Evolutionary conservation across 1,140 invertebrate species (phyloP).

Genomic region (Drosophila sp.): DNA sequence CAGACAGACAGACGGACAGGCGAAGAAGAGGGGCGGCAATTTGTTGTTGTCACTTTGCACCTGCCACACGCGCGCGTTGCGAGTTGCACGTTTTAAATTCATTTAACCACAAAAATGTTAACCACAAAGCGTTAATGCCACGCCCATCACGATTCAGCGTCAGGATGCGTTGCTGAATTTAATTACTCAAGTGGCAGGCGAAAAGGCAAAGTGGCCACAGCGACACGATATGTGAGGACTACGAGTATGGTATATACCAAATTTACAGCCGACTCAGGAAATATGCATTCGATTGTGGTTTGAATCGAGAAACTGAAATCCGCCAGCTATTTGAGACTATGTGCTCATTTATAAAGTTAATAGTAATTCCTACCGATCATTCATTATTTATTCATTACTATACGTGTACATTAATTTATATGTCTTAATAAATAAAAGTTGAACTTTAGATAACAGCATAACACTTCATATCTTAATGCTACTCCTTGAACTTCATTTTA

Average conservation of each 20-base stretch:
- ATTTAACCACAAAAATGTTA: conserved; percentile 83
- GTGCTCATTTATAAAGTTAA: not conserved
- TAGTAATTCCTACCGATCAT: not conserved
- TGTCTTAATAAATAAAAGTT: no score
- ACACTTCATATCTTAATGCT: no score
- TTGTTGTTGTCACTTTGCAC: conserved; percentile 82
- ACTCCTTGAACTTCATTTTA: no score
- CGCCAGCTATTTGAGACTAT: not conserved
- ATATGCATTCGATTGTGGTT: conserved; percentile 43
- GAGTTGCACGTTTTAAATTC: conserved; percentile 75
- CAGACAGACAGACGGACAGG: conserved; percentile 46
- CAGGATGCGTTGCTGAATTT: conserved; percentile 62
- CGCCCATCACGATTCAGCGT: conserved; percentile 49
- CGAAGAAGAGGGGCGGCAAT: conserved; percentile 56
- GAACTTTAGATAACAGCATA: no score
- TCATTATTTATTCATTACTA: no score
- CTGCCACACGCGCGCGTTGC: conserved; percentile 59
- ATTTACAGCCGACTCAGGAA: conserved; percentile 60
- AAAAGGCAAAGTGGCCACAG: conserved; percentile 40
- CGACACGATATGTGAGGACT: not conserved
- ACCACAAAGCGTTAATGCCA: conserved; percentile 81
- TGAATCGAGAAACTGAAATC: conserved; percentile 17
- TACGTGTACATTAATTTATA: no score
- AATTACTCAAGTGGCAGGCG: conserved; percentile 75
- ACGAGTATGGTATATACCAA: conserved; percentile 26